Base-by-base conservation (phyloP, 1,140 invertebrate species). In the Procambarus clarkii region DNA sequence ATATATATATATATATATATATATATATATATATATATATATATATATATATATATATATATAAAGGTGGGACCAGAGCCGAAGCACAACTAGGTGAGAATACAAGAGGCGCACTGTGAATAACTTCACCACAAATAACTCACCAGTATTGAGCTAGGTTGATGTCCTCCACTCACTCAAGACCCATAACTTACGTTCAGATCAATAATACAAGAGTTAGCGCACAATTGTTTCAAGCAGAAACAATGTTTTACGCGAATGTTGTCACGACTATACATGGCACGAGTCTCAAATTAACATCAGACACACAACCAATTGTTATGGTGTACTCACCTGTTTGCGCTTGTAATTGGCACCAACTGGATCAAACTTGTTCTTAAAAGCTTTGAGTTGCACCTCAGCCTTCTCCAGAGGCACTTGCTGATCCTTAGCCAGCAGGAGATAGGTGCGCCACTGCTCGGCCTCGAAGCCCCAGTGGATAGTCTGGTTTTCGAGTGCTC, bases 381-480 rank as follows among this genome's bases (percentile, higher is more conserved):
- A 95, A 86, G 97, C 96, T 93, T 97, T 97, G 94, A 98, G 95
- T 88, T 97, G 95, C 93, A 96, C 96, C 87, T 96, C 96, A 84
- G 96, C 96, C 94, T 97, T 96, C 79, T 97, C 97, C 85, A 96
- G 95, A 78, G 97, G 96, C 54, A 85, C 54, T 8, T 96, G 96
- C 94, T 98, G 97, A 94, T 98, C 97, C 93, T 97, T 96, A 48
- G 96, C 96, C 78, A 98, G 95, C 85, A 98, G 96, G 15, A 98
- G 95, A 95, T 99, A 99, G 81, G 96, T 96, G 76, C 98, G 96
- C 99, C 99, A 99, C 94, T 98, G 98, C 92, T 96, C 95, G 1
- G 98, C 98, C 95, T 99, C 98, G 95, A 99, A 99, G 18, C 99
- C 99, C 99, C 99, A 99, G 94, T 99, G 99, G 94, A 98, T 98